Evolutionary conservation across 2,888 invertebrate genomes (phyloP).

Genomic region (Epistrophe grossulariae): DNA sequence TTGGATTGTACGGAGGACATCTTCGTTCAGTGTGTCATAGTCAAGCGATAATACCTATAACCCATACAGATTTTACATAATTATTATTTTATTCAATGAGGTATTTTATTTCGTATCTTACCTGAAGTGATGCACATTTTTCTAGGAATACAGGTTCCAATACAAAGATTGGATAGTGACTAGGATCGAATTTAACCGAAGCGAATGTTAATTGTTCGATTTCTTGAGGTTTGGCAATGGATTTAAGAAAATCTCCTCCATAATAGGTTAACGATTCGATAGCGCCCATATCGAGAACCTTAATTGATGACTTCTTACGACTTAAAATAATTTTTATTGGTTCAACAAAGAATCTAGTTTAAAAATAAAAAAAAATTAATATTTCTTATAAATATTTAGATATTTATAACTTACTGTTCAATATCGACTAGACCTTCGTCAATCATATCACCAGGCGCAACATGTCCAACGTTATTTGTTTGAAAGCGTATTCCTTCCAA

Average conservation of each 20-base stretch:
- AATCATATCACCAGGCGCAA: constrained; percentile 80
- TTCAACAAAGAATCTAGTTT: constrained; percentile 81
- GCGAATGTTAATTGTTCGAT: constrained; percentile 88
- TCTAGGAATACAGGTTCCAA: constrained; percentile 85
- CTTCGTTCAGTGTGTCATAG: constrained; percentile 82
- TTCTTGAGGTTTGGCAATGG: constrained; percentile 84
- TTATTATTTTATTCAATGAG: neutral
- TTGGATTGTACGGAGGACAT: constrained; percentile 81
- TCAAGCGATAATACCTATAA: constrained; percentile 81
- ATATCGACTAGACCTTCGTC: constrained; percentile 82
- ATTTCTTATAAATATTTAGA: neutral
- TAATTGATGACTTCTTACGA: constrained; percentile 81
- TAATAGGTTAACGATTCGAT: constrained; percentile 83
- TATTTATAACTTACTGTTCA: constrained; percentile 80
- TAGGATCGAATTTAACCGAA: constrained; percentile 90
- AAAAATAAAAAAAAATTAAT: neutral
- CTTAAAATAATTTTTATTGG: constrained; percentile 82
- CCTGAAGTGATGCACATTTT: constrained; percentile 86
- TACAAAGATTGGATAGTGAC: constrained; percentile 86
- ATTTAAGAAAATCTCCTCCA: constrained; percentile 82
- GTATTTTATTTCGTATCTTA: constrained; percentile 72
- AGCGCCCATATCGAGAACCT: constrained; percentile 82
- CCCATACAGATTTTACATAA: neutral
- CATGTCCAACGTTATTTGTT: constrained; percentile 81
- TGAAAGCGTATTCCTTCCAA: constrained; percentile 82